Conservation (phyloP, 2,888 invertebrate species). For the Limnephilus marmoratus region DNA sequence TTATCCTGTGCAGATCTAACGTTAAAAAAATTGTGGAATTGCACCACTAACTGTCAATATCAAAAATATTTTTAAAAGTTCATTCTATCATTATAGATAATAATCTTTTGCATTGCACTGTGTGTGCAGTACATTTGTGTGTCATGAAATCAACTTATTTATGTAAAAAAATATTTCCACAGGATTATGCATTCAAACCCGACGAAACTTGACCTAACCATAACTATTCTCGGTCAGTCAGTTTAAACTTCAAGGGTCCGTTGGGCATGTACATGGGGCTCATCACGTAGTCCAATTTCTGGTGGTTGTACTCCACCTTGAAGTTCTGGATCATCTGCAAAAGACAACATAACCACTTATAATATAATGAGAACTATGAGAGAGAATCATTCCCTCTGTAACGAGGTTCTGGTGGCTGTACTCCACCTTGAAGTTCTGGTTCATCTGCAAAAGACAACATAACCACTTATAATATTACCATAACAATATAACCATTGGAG, state of each 20-base stretch:
- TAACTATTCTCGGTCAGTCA: constrained; percentile 74
- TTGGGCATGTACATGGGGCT: constrained; percentile 85
- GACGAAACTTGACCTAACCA: background rate
- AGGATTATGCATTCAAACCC: background rate
- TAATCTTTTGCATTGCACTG: background rate
- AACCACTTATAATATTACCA: too few relatives aligned
- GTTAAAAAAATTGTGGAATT: too few relatives aligned
- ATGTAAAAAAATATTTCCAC: too few relatives aligned
- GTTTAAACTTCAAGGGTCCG: constrained; percentile 80
- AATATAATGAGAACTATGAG: background rate
- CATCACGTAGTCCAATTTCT: constrained; percentile 80
- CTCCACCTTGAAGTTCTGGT: background rate
- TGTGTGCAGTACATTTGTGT: background rate
- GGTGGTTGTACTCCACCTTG: constrained; percentile 81
- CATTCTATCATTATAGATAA: too few relatives aligned
- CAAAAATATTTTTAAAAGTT: too few relatives aligned
- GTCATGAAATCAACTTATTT: background rate
- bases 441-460: too few relatives aligned
- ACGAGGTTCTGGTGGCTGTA: background rate
- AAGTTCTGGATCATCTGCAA: constrained; percentile 82
- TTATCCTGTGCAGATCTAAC: too few relatives aligned
- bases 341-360: constrained; percentile 58
- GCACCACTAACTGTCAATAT: too few relatives aligned
- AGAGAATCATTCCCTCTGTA: too few relatives aligned
- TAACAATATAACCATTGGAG: too few relatives aligned